Percentiles rank a stretch among this genome's conserved stretches.
phyloP scores from a whole-genome alignment of 2,888 invertebrate species.

The Ernsta delagoae region DNA sequence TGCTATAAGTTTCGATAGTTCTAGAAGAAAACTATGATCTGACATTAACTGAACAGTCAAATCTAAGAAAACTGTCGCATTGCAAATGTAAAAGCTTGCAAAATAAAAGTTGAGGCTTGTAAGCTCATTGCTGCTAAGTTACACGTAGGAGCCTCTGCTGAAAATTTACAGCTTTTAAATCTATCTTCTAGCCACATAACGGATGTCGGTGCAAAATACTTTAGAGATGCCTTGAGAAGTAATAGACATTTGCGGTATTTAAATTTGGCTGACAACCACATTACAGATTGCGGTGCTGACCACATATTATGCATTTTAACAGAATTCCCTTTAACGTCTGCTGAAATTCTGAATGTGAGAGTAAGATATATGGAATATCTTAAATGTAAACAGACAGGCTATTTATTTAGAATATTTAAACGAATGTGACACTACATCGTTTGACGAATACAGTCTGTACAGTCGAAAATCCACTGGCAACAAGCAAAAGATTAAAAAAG shows the following conservation, averaged over 20 bases:
- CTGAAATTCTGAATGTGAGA: constrained; percentile 52
- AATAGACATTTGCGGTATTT: constrained; percentile 68
- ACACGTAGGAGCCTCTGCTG: constrained; percentile 47
- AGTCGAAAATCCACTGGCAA: constrained; percentile 43
- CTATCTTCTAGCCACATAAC: constrained; percentile 66
- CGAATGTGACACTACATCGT: constrained; percentile 38
- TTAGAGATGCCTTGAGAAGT: constrained; percentile 56
- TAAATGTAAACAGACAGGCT: constrained; percentile 40
- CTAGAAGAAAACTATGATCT: constrained; percentile 51
- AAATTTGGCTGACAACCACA: constrained; percentile 63
- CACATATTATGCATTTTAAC: constrained; percentile 53
- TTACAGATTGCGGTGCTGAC: constrained; percentile 57
- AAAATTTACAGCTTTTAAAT: constrained; percentile 57
- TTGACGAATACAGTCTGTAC: constrained; percentile 41
- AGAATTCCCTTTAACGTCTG: constrained; percentile 55
- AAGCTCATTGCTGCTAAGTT: constrained; percentile 53
- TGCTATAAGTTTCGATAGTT: constrained; percentile 58
- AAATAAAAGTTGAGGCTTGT: constrained; percentile 55
- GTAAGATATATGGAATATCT: constrained; percentile 44
- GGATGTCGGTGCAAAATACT: constrained; percentile 59
- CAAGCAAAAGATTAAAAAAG: constrained; percentile 43
- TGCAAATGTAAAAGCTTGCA: constrained; percentile 58
- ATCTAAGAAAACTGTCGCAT: constrained; percentile 54
- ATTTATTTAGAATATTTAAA: constrained; percentile 39
- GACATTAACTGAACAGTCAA: constrained; percentile 48